phyloP scores from a whole-genome alignment of 2,113 vertebrate species.

The Sphaerodactylus townsendi region DNA sequence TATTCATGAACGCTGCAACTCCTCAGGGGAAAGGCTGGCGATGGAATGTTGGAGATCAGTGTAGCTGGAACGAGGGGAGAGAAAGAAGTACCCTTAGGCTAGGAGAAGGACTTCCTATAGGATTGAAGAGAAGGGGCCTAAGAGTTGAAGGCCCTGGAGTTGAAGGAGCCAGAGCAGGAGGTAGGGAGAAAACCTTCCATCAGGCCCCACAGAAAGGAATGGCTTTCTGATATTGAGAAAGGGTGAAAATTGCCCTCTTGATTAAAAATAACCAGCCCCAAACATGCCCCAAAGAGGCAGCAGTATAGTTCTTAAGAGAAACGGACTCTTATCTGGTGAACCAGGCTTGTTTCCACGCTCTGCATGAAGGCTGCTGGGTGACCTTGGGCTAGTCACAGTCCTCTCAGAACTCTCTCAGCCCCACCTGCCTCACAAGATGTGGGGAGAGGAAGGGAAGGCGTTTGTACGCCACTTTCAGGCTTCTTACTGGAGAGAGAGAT shows the following conservation, averaged over 20 bases:
- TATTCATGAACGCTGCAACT: conserved; percentile 8
- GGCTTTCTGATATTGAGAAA: background rate
- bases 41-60: background rate
- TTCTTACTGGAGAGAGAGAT: too few species aligned
- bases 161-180: background rate
- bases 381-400: too few species aligned
- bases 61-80: background rate
- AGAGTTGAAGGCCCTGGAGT: background rate
- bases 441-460: too few species aligned
- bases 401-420: too few species aligned
- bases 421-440: too few species aligned
- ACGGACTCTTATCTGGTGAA: too few species aligned
- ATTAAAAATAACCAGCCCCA: too few species aligned
- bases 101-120: background rate
- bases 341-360: too few species aligned
- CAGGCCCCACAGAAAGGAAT: background rate
- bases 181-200: background rate
- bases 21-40: background rate
- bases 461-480: too few species aligned
- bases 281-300: too few species aligned
- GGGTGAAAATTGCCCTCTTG: background rate
- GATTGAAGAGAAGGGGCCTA: background rate
- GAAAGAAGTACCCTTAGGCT: background rate
- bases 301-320: too few species aligned
- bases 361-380: too few species aligned